Evolutionary conservation across 2,113 vertebrate genomes (phyloP).

Genomic region (Phrynosoma platyrhinos): DNA sequence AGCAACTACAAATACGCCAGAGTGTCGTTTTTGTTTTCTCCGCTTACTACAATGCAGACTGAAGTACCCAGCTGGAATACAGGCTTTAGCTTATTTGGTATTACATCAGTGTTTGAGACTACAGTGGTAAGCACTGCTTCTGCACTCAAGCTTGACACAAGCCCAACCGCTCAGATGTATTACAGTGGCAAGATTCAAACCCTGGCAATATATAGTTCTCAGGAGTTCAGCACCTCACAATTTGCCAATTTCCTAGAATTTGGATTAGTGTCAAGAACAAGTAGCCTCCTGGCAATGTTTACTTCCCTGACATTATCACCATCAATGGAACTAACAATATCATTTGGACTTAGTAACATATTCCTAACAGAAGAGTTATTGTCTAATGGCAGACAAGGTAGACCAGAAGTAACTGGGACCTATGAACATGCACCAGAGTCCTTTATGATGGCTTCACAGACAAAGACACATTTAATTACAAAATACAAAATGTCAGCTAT

Average conservation of each 20-base stretch:
- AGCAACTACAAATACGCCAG: background rate
- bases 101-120: conserved; percentile 12
- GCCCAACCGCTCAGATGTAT: background rate
- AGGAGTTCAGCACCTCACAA: background rate
- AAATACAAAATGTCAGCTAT: conserved; percentile 4
- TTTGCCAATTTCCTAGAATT: background rate
- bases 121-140: background rate
- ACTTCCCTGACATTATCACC: background rate
- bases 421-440: background rate
- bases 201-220: background rate
- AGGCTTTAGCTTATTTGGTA: background rate
- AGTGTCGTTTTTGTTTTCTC: background rate
- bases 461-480: background rate
- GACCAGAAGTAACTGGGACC: background rate
- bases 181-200: background rate
- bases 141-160: background rate
- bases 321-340: background rate
- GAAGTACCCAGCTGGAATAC: background rate
- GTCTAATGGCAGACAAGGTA: background rate
- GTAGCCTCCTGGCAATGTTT: background rate
- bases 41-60: background rate
- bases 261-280: background rate
- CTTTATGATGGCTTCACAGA: background rate
- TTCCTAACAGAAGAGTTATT: background rate
- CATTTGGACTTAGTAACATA: background rate